phyloP scores from a whole-genome alignment of 2,888 invertebrate species.

The Acrobasis suavella region DNA sequence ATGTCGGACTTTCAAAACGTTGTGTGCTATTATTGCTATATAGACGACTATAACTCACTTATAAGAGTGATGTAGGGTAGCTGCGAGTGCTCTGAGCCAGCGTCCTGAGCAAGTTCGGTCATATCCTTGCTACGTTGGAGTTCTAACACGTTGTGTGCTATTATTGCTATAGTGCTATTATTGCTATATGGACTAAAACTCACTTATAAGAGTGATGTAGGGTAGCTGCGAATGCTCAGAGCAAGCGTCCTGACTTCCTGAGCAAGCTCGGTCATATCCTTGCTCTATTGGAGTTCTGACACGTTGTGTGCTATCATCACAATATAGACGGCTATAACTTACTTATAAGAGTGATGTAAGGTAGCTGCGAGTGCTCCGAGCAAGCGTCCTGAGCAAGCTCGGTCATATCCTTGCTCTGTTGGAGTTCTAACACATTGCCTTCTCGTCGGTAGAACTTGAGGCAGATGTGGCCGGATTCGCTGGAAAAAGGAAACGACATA shows the following conservation, averaged over 20 bases:
- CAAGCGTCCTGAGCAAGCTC: slow-evolving; percentile 87
- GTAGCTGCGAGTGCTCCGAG: slow-evolving; percentile 70
- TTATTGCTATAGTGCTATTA: background rate
- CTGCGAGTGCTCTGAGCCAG: slow-evolving; percentile 67
- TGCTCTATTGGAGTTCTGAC: slow-evolving; percentile 87
- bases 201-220: slow-evolving; percentile 86
- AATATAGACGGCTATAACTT: slow-evolving; percentile 50
- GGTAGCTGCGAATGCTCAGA: slow-evolving; percentile 73
- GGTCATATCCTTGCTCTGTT: slow-evolving; percentile 81
- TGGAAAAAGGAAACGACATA: slow-evolving; percentile 64
- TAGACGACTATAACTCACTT: slow-evolving; percentile 73
- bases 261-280: slow-evolving; percentile 79
- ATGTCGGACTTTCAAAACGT: slow-evolving; percentile 86
- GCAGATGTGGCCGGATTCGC: slow-evolving; percentile 91
- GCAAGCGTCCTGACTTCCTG: slow-evolving; percentile 88
- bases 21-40: background rate
- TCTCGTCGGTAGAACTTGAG: slow-evolving; percentile 88
- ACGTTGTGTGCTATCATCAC: slow-evolving; percentile 44
- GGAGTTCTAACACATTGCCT: slow-evolving; percentile 87
- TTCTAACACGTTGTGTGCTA: slow-evolving; percentile 81
- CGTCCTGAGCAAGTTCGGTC: slow-evolving; percentile 83
- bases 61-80: slow-evolving; percentile 85
- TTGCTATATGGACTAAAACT: slow-evolving; percentile 55
- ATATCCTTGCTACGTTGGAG: slow-evolving; percentile 84
- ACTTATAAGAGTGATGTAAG: slow-evolving; percentile 86